Conservation (phyloP, 1,140 invertebrate genomes). For the Ylistrum balloti region DNA sequence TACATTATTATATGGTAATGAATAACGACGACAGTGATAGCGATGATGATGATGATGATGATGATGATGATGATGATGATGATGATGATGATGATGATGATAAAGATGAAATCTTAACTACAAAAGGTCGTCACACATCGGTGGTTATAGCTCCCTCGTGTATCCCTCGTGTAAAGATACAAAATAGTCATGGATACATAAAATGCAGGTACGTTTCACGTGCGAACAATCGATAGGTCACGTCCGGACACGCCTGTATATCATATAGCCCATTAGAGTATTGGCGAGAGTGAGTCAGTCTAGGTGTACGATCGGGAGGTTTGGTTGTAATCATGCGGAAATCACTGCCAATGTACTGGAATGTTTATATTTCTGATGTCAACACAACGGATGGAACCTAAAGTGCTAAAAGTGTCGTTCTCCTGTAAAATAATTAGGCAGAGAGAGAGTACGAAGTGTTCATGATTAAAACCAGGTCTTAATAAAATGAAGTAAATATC, state of each 20-base stretch:
- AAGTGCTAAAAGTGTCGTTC: not conserved
- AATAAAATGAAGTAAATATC: too few relatives aligned
- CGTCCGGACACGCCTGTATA: not conserved
- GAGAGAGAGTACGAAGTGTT: too few relatives aligned
- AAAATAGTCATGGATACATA: slow-evolving; percentile 24
- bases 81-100: not conserved
- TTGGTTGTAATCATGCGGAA: not conserved
- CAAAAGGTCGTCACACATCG: not conserved
- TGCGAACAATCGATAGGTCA: not conserved
- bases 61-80: too few relatives aligned
- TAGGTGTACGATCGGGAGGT: not conserved
- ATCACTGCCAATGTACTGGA: not conserved
- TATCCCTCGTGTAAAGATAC: not conserved
- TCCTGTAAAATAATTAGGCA: too few relatives aligned
- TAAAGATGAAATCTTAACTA: not conserved
- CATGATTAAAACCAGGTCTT: too few relatives aligned
- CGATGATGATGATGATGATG: too few relatives aligned
- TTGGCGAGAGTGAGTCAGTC: not conserved
- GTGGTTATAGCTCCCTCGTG: not conserved
- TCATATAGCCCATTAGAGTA: not conserved
- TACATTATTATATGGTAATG: not conserved
- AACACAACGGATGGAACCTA: not conserved
- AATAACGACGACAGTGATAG: not conserved
- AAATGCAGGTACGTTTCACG: slow-evolving; percentile 4
- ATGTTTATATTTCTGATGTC: not conserved